Percentiles rank a stretch among this genome's conserved stretches.
Conservation (phyloP, 2,888 invertebrate genomes). For the Diploptera punctata region DNA sequence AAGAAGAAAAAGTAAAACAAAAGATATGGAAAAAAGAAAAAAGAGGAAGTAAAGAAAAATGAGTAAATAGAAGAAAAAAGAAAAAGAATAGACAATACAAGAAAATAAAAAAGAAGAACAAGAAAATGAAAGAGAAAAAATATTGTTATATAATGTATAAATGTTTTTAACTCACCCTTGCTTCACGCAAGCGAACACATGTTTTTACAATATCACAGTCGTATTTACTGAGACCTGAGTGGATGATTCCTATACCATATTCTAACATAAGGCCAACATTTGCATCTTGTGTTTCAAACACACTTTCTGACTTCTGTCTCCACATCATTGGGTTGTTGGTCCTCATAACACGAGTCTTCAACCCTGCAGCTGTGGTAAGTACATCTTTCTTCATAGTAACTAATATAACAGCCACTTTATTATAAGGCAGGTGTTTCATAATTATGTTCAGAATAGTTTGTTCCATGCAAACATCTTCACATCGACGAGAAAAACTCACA, state of each 20-base stretch:
- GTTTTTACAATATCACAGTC: background rate
- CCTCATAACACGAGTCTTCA: background rate
- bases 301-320: background rate
- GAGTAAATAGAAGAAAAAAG: too few species aligned
- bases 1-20: too few species aligned
- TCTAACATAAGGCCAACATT: background rate
- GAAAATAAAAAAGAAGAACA: too few species aligned
- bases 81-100: too few species aligned
- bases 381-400: background rate
- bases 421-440: background rate
- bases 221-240: background rate
- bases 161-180: background rate
- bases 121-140: too few species aligned
- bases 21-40: too few species aligned
- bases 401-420: background rate
- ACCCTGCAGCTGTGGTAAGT: background rate
- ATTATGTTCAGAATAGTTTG: background rate
- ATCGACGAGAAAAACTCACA: background rate
- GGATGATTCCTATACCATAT: background rate
- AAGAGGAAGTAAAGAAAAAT: too few species aligned
- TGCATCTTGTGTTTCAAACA: background rate
- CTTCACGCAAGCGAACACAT: background rate
- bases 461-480: background rate
- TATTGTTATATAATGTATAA: too few species aligned
- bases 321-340: background rate